phyloP scores from a whole-genome alignment of 2,888 invertebrate species.

The Nemotelus nigrinus region DNA sequence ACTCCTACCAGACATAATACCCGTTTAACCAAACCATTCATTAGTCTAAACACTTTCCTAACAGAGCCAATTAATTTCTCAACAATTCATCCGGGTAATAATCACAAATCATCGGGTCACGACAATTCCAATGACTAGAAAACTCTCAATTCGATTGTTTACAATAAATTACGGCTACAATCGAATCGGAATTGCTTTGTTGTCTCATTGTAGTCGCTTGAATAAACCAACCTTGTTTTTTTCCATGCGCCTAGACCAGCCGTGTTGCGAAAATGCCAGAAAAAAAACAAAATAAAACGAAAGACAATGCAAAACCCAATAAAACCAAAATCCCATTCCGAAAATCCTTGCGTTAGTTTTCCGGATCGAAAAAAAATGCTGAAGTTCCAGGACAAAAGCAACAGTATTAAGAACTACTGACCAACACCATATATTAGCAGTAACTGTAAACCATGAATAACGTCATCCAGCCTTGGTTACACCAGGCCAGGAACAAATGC shows the following conservation, averaged over 20 bases:
- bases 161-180: not conserved
- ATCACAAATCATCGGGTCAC: no score
- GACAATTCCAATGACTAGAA: no score
- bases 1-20: no score
- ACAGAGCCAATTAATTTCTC: no score
- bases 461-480: not conserved
- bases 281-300: not conserved
- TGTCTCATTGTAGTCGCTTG: not conserved
- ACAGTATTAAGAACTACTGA: constrained; percentile 1
- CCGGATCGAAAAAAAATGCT: not conserved
- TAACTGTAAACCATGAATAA: constrained; percentile 12
- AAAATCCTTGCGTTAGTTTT: not conserved
- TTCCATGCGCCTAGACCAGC: not conserved
- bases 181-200: not conserved
- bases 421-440: not conserved
- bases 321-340: constrained; percentile 11
- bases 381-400: not conserved
- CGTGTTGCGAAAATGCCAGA: not conserved
- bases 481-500: not conserved
- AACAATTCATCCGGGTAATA: no score
- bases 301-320: not conserved
- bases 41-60: no score
- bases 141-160: no score
- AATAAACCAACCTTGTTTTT: constrained; percentile 13
- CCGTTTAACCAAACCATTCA: no score